Evolutionary conservation across 1,140 invertebrate genomes (phyloP), one percentile per base, ranked within the genome.

Genomic region (Pollicipes pollicipes): DNA sequence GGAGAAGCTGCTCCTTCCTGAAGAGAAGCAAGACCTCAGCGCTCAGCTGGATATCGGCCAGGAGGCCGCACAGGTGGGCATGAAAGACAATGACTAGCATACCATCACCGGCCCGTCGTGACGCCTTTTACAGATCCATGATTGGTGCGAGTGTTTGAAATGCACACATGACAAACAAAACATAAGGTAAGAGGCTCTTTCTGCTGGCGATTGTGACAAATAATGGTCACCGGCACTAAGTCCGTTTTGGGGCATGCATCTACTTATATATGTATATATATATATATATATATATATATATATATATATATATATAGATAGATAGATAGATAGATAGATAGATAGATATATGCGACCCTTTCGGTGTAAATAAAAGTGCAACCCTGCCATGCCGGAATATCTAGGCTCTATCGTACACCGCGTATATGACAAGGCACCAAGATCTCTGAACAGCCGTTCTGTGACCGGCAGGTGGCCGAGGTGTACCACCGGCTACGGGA

Each of bases 61-160:
- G 79, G 94, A 97, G 82, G 90, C 91, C 71, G 87, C 90, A 26
- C 88, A 92, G 82, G 87, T 95, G 27, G n/a, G n/a, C n/a, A n/a
- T n/a, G n/a, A n/a, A 21, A 24, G 32, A 4, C 32, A 58, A 21
- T 10, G 6, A 21, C 24, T 6, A 2, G 13, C 2, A 21, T 3
- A 2, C 8, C 17, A 58, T 21, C 10, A 21, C 45, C 45, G 24
- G 45, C 13, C 45, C 17, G 45, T 24, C 6, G 6, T 3, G 45
- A 35, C 4, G 4, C 32, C 4, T 4, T 4, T 35, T 4, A 6
- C 4, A 58, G 45, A 21, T 21, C 24, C 2, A 21, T 21, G 21
- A 58, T 17, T 10, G 45, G 8, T 3, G 21, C 45, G 45, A 21
- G 45, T 10, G 21, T 21, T 3, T 10, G 13, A 58, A 2, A 24